These are phyloP conservation scores for Callinectes sapidus DNA, from an alignment of 2,888 invertebrate species.

Conservation along the genomic window DNA sequence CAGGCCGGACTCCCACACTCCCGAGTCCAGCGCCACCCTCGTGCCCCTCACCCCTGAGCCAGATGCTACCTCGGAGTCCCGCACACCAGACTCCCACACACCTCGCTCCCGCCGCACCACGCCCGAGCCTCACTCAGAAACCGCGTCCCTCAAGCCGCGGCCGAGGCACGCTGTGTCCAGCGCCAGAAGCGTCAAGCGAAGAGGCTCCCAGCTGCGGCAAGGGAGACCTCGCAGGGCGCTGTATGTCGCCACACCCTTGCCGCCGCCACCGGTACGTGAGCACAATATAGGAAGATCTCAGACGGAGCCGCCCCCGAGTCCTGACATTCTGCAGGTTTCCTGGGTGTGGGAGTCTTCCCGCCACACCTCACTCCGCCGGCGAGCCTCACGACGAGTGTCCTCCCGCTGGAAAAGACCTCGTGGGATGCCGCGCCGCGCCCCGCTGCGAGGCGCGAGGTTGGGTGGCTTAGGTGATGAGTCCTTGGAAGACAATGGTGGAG, in stretches of 20 bases:
- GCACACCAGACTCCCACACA: neutral
- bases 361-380: constrained; percentile 47
- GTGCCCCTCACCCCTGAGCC: neutral
- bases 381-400: constrained; percentile 56
- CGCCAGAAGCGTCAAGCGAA: neutral
- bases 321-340: constrained; percentile 52
- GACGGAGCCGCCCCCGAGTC: constrained; percentile 59
- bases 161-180: neutral
- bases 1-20: neutral
- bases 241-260: constrained; percentile 37
- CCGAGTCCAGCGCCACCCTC: neutral
- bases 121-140: neutral
- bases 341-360: constrained; percentile 54
- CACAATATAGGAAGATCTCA: constrained; percentile 36
- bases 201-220: neutral
- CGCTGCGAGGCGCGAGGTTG: neutral
- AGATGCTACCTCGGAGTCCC: neutral
- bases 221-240: constrained; percentile 23
- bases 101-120: constrained; percentile 11
- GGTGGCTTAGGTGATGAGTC: neutral
- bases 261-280: neutral
- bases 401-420: constrained; percentile 51
- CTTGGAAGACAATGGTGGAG: neutral
- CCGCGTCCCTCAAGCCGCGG: neutral
- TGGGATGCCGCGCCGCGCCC: constrained; percentile 39